Conservation (phyloP, 2,797 vertebrate species). For the Setipinna tenuifilis region DNA sequence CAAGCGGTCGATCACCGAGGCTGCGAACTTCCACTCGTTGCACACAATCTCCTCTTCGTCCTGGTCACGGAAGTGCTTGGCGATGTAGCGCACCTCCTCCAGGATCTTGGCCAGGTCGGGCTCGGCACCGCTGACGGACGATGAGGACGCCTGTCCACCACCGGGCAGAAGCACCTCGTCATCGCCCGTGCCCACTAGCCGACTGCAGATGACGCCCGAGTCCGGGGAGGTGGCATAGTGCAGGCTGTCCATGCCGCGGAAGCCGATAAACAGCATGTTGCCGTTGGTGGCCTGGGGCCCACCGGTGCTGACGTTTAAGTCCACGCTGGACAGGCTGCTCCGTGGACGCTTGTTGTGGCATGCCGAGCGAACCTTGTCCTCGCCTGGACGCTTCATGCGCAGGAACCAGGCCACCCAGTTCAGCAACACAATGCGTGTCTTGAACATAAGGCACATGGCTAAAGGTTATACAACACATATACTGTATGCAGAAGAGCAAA, state of each 20-base stretch:
- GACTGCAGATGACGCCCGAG: slow-evolving; percentile 65
- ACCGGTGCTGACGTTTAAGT: slow-evolving; percentile 74
- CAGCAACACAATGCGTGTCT: slow-evolving; percentile 90
- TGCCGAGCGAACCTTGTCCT: slow-evolving; percentile 81
- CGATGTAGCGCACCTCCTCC: slow-evolving; percentile 87
- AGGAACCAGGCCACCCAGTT: slow-evolving; percentile 98
- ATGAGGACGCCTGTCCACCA: slow-evolving; percentile 54
- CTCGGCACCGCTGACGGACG: slow-evolving; percentile 50
- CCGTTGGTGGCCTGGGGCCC: slow-evolving; percentile 77
- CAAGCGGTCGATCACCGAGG: slow-evolving; percentile 92
- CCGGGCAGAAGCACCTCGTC: slow-evolving; percentile 68
- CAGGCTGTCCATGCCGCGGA: slow-evolving; percentile 81
- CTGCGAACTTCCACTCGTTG: slow-evolving; percentile 96
- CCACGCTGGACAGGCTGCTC: slow-evolving; percentile 85
- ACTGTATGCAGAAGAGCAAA: not conserved
- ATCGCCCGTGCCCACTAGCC: slow-evolving; percentile 57
- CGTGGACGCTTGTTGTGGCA: slow-evolving; percentile 82
- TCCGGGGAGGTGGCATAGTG: slow-evolving; percentile 71
- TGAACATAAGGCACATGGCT: not conserved
- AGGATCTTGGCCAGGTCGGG: slow-evolving; percentile 76
- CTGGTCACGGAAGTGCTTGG: slow-evolving; percentile 83
- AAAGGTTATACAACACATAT: not conserved
- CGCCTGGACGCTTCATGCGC: slow-evolving; percentile 91
- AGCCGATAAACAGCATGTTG: slow-evolving; percentile 86
- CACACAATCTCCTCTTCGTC: slow-evolving; percentile 82